Base-by-base conservation (phyloP, 2,113 vertebrate species). In the Istiophorus platypterus region DNA sequence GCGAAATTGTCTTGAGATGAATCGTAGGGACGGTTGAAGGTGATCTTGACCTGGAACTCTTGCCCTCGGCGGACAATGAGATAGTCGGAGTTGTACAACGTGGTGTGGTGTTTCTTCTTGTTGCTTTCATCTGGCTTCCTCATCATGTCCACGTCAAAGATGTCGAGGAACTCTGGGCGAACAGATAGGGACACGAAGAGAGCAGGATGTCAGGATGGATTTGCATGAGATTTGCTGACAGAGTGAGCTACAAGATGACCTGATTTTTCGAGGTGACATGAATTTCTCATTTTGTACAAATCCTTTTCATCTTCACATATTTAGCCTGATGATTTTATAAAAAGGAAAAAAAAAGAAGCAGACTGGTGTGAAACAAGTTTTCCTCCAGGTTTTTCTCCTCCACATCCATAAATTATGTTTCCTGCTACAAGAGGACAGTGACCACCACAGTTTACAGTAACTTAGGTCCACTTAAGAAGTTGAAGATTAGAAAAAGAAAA, bases 51-150 rank as follows among this genome's bases (percentile, higher is more conserved):
- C 66, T 95, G 92, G 93, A 97, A 99, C 88, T 95, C 6, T 74
- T 99, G 97, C 0, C 96, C 97, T 14, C 98, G 93, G 0, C 98
- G 97, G 4, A 99, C 95, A 13, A 99, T 95, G 68, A 99, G 89
- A 24, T 82, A 74, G 42, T 92, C 80, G 13, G 71, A 95, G 85
- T 94, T 77, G 52, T 94, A 99, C 42, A 92, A 87, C 65, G 84
- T 62, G 0, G 98, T 99, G 89, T 96, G 96, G 81, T 99, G 98
- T 5, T 94, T 81, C 14, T 80, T 52, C 87, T 95, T 97, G 90
- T 99, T 99, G 71, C 69, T 75, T 26, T 97, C 96, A 0, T 95
- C 54, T 0, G 68, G 84, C 0, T 77, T 85, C 56, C 89, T 95
- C 82, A 97, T 93, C 89, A 98, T 89, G 80, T 98, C 85, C 47